Evolutionary conservation across 2,797 vertebrate genomes (phyloP).

Genomic region (Sternarchorhynchus goeldii): DNA sequence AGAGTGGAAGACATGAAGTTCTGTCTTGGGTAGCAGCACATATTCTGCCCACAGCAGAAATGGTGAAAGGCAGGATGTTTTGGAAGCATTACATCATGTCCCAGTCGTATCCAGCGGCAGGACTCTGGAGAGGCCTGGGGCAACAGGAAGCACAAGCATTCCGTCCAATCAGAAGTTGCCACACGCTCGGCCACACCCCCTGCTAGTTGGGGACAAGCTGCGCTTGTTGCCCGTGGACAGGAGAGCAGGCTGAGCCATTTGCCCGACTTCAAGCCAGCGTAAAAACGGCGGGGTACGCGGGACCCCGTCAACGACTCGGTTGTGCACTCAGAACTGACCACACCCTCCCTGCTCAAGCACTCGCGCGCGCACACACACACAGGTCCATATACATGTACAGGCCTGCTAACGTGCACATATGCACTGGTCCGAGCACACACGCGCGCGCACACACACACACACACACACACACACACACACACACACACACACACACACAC

Average conservation of each 20-base stretch:
- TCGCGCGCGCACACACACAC: neutral
- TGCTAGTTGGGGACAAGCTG: neutral
- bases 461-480: too few relatives aligned
- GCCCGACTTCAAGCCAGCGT: conserved; percentile 1
- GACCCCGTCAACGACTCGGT: neutral
- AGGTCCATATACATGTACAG: too few relatives aligned
- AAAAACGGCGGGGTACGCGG: neutral
- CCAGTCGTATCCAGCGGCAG: conserved; percentile 25
- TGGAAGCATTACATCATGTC: conserved; percentile 49
- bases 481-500: too few relatives aligned
- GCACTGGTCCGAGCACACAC: neutral
- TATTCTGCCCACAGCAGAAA: conserved; percentile 15
- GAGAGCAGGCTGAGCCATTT: conserved; percentile 1
- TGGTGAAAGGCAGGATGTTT: conserved; percentile 31
- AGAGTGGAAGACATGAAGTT: neutral
- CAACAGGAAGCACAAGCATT: conserved; percentile 25
- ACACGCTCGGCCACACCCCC: neutral
- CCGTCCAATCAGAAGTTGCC: conserved; percentile 13
- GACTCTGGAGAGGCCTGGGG: conserved; percentile 17
- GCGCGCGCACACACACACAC: neutral
- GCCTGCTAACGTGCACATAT: too few relatives aligned
- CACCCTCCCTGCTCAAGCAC: neutral
- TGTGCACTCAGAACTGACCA: neutral
- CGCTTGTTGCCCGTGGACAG: neutral
- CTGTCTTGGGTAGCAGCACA: neutral